Conservation (phyloP, 2,113 vertebrate genomes). For the Rhinoderma darwinii region DNA sequence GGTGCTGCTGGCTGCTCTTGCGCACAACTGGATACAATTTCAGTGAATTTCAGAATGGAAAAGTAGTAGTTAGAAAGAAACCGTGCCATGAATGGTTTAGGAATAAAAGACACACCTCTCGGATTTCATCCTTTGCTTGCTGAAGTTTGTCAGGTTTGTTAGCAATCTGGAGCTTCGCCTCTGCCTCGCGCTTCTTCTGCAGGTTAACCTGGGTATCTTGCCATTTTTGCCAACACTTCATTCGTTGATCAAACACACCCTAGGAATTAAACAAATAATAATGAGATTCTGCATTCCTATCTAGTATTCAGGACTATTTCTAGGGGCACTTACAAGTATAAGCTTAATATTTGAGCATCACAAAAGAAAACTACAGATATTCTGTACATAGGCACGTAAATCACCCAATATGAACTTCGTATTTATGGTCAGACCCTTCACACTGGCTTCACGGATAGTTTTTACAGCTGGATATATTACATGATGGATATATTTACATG, state of each 20-base stretch:
- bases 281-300: background rate
- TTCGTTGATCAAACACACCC: constrained; percentile 93
- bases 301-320: background rate
- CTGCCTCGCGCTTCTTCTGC: constrained; percentile 93
- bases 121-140: constrained; percentile 97
- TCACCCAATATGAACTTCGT: too few species aligned
- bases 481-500: too few species aligned
- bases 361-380: too few species aligned
- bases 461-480: too few species aligned
- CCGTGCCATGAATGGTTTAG: background rate
- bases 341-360: too few species aligned
- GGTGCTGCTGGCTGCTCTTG: constrained; percentile 34
- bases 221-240: constrained; percentile 98
- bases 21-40: constrained; percentile 12
- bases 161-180: constrained; percentile 92
- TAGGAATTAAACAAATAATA: constrained; percentile 61
- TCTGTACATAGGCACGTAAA: too few species aligned
- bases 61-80: background rate
- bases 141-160: constrained; percentile 98
- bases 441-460: too few species aligned
- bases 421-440: too few species aligned
- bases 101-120: constrained; percentile 79
- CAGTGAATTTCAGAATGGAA: constrained; percentile 14
- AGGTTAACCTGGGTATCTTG: constrained; percentile 94
- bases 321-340: background rate